These are phyloP conservation scores for Parazoanthus darwini DNA, from an alignment of 92 coral and sea anemone genomes.

Conservation along the genomic window DNA sequence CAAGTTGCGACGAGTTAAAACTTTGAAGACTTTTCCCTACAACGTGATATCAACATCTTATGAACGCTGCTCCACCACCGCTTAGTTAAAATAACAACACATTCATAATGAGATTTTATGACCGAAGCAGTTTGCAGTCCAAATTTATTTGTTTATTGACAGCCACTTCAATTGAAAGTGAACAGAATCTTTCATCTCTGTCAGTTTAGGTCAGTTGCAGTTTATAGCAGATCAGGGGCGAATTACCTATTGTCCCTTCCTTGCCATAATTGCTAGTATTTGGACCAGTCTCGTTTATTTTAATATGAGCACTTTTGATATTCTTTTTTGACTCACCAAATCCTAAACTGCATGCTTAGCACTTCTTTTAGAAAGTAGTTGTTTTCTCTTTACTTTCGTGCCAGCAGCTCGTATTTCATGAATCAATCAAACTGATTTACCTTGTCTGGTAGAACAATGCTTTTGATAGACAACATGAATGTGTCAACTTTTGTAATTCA, in stretches of 20 bases:
- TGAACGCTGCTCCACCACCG: not conserved
- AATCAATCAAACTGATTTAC: not conserved
- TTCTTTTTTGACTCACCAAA: no score
- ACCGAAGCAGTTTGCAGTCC: not conserved
- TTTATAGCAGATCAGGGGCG: no score
- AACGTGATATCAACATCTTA: no score
- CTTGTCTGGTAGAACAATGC: conserved; percentile 15
- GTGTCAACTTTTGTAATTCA: conserved; percentile 23
- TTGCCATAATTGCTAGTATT: no score
- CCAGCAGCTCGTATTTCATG: conserved; percentile 2
- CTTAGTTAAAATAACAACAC: not conserved
- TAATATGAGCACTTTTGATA: no score
- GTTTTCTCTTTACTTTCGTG: not conserved
- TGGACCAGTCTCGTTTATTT: no score
- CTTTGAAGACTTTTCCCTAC: no score
- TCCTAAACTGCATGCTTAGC: no score
- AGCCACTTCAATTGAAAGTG: not conserved
- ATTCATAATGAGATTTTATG: not conserved
- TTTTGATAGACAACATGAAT: conserved; percentile 13
- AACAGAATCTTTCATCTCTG: not conserved
- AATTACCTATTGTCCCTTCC: no score
- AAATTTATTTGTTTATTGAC: no score
- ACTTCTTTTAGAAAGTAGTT: not conserved
- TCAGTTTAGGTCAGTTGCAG: not conserved
- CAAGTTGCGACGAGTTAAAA: no score